Percentiles rank a stretch among this genome's conserved stretches.
These are phyloP conservation scores for Ormyrus rosae DNA, from an alignment of 2,888 invertebrate species.

Conservation along the genomic window DNA sequence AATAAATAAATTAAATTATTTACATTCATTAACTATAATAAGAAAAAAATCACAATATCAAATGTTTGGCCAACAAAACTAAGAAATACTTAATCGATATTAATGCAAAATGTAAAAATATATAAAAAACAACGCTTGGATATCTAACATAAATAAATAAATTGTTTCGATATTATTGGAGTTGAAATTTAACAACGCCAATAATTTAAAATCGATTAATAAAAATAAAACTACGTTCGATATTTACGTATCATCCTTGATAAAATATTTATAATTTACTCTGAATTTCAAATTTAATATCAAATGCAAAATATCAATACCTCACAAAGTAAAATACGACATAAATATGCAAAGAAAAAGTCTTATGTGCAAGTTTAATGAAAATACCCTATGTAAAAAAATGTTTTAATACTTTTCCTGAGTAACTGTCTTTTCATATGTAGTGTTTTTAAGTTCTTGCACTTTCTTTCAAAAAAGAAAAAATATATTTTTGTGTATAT, in stretches of 20 bases:
- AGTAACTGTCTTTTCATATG: constrained; percentile 26
- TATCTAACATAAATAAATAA: constrained; percentile 32
- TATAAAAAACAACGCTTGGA: constrained; percentile 20
- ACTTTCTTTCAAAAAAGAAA: constrained; percentile 29
- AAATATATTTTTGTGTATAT: constrained; percentile 35
- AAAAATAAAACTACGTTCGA: background rate
- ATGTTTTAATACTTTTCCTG: constrained; percentile 51
- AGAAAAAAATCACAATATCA: constrained; percentile 52
- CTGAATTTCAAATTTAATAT: constrained; percentile 25
- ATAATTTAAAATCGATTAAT: background rate
- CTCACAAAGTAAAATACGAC: constrained; percentile 19
- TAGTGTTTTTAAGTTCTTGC: constrained; percentile 13
- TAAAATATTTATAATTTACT: constrained; percentile 3
- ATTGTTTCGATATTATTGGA: constrained; percentile 5
- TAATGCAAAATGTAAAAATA: constrained; percentile 11
- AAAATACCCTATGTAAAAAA: constrained; percentile 14
- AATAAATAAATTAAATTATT: constrained; percentile 45
- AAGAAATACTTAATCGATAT: constrained; percentile 23
- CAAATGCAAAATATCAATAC: constrained; percentile 28
- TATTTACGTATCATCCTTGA: no score
- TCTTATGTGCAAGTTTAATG: background rate
- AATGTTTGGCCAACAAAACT: constrained; percentile 43
- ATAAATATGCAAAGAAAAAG: constrained; percentile 13
- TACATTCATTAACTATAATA: constrained; percentile 48
- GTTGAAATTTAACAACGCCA: background rate